Base-by-base conservation (phyloP, 2,888 invertebrate genomes). In the Xylophagus ater region DNA sequence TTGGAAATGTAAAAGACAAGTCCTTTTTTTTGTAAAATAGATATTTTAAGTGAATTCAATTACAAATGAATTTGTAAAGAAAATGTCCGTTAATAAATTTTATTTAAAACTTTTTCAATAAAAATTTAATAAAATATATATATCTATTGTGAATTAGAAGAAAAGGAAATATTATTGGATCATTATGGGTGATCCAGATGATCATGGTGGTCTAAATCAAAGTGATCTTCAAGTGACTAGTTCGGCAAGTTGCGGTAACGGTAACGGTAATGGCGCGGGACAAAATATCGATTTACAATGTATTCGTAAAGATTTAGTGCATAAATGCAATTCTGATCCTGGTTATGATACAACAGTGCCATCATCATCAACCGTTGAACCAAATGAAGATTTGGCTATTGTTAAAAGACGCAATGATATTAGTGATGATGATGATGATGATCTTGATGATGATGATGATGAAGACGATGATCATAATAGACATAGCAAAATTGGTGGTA, bases 241-340 rank as follows among this genome's bases (percentile, higher is more conserved):
- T 9, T 12, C 10, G 26, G 26, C 26, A 12, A 26, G 13, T 12
- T 12, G 13, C 9, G 26, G 13, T 26, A n/a, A 13, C 8, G 23
- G 23, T 23, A 13, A 26, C n/a, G 6, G n/a, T 6, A 26, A 13
- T 10, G 26, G 26, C n/a, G n/a, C 26, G 6, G 10, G 8, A 9
- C 5, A 31, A 32, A 19, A n/a, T n/a, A n/a, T 34, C 12, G 33
- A 39, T 25, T 13, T 26, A 14, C 39, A 39, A 20, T 21, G 44
- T 41, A 56, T 57, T 18, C 65, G 55, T 49, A 77, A 77, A 58
- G 77, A 78, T 63, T 63, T 74, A 54, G 76, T 78, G 49, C 77
- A 77, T 53, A 77, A 78, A 65, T 76, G 76, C 57, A 72, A 74
- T 52, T 77, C 76, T 53, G 76, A 77, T 59, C 76, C 76, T 41